Percentiles rank a stretch among this genome's conserved stretches.
Evolutionary conservation across 37 sponge, comb jelly and placozoan genomes (phyloP).

Genomic region (Aplysina aerophoba): DNA sequence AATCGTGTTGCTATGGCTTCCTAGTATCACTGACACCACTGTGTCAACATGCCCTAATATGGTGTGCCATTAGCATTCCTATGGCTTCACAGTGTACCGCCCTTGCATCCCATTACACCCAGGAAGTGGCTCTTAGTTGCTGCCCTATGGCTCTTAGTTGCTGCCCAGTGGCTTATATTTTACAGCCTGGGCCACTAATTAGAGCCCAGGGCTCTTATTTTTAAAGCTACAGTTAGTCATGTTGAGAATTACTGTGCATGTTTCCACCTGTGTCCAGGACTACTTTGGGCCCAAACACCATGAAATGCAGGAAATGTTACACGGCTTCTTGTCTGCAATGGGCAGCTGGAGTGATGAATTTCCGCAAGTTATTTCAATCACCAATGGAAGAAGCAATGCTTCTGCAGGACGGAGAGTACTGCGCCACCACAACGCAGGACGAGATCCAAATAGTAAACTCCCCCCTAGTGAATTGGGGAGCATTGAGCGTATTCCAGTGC

Average conservation of each 20-base stretch:
- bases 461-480: not conserved
- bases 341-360: not conserved
- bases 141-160: not conserved
- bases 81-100: not conserved
- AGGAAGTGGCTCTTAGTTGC: not conserved
- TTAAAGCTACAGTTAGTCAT: not conserved
- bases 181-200: not conserved
- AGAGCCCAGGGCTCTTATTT: not conserved
- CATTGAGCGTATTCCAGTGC: not conserved
- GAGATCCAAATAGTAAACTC: not conserved
- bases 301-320: not conserved
- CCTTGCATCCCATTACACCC: not conserved
- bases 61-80: not conserved
- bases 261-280: not conserved
- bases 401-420: not conserved
- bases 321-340: not conserved
- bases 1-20: not conserved
- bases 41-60: not conserved
- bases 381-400: not conserved
- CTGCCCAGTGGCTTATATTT: constrained; percentile 2
- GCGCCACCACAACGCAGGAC: not conserved
- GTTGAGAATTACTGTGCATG: not conserved
- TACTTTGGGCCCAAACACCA: not conserved
- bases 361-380: not conserved
- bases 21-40: not conserved